Percentiles rank a stretch among this genome's conserved stretches.
Conservation (phyloP, 2,888 invertebrate genomes). For the Lycaena phlaeas region DNA sequence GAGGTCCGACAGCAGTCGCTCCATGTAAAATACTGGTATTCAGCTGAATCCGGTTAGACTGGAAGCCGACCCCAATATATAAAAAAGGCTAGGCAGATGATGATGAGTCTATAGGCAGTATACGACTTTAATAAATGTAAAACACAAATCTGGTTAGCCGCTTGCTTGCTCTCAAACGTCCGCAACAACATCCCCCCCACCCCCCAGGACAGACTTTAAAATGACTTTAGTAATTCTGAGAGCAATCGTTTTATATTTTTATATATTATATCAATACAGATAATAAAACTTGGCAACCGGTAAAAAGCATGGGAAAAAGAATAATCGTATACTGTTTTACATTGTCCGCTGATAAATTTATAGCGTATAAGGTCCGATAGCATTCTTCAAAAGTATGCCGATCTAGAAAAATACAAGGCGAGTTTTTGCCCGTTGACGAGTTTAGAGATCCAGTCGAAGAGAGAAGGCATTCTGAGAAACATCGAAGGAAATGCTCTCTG, state of each 20-base stretch:
- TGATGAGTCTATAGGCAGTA: too few relatives aligned
- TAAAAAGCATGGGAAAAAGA: neutral
- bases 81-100: too few relatives aligned
- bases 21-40: too few relatives aligned
- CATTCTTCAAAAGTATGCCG: slow-evolving; percentile 9
- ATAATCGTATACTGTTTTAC: neutral
- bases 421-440: slow-evolving; percentile 3
- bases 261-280: neutral
- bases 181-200: too few relatives aligned
- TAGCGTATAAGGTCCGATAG: slow-evolving; percentile 6
- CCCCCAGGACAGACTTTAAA: too few relatives aligned
- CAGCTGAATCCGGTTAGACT: too few relatives aligned
- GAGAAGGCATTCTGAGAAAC: slow-evolving; percentile 18
- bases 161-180: too few relatives aligned
- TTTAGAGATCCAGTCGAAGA: slow-evolving; percentile 12
- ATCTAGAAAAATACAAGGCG: slow-evolving; percentile 9
- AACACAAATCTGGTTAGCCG: too few relatives aligned
- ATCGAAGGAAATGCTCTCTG: slow-evolving; percentile 13
- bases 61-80: too few relatives aligned
- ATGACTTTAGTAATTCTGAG: too few relatives aligned
- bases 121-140: too few relatives aligned
- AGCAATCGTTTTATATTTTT: neutral
- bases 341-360: neutral
- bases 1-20: too few relatives aligned
- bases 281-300: neutral